Evolutionary conservation across 2,888 invertebrate genomes (phyloP).

Genomic region (Pherbina coryleti): DNA sequence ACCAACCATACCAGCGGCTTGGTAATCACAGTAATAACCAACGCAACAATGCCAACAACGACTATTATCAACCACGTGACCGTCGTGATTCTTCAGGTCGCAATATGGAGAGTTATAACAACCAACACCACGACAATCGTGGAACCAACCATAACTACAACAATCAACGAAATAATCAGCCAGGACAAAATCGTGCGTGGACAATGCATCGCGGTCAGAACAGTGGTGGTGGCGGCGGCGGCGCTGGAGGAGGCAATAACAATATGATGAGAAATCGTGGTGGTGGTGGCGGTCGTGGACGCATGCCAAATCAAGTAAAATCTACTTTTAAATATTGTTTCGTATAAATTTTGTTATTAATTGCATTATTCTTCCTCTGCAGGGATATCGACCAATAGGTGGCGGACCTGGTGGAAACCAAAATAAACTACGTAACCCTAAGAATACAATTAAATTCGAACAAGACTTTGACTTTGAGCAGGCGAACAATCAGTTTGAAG

Average conservation of each 20-base stretch:
- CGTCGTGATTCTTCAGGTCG: conserved; percentile 67
- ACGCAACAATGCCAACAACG: conserved; percentile 51
- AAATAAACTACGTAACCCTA: conserved; percentile 70
- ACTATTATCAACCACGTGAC: conserved; percentile 63
- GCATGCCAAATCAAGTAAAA: conserved; percentile 55
- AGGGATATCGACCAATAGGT: conserved; percentile 70
- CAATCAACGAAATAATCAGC: conserved; percentile 64
- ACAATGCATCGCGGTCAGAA: conserved; percentile 64
- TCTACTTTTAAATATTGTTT: background rate
- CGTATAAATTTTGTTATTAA: conserved; percentile 46
- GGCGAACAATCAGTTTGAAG: conserved; percentile 97
- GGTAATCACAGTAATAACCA: conserved; percentile 52
- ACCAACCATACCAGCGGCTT: conserved; percentile 49
- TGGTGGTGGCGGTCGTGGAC: conserved; percentile 65
- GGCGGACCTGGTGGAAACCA: conserved; percentile 68
- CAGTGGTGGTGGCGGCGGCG: conserved; percentile 45
- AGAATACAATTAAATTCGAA: conserved; percentile 90
- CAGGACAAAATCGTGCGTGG: conserved; percentile 61
- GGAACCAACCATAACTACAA: conserved; percentile 55
- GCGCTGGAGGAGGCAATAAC: conserved; percentile 44
- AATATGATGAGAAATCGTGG: conserved; percentile 64
- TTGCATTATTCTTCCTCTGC: conserved; percentile 23
- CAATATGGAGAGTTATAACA: conserved; percentile 62
- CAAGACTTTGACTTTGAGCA: conserved; percentile 99
- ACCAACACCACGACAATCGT: conserved; percentile 57